Evolutionary conservation across 1,140 invertebrate species (phyloP).

Genomic region (Drosophila pseudoananassae): DNA sequence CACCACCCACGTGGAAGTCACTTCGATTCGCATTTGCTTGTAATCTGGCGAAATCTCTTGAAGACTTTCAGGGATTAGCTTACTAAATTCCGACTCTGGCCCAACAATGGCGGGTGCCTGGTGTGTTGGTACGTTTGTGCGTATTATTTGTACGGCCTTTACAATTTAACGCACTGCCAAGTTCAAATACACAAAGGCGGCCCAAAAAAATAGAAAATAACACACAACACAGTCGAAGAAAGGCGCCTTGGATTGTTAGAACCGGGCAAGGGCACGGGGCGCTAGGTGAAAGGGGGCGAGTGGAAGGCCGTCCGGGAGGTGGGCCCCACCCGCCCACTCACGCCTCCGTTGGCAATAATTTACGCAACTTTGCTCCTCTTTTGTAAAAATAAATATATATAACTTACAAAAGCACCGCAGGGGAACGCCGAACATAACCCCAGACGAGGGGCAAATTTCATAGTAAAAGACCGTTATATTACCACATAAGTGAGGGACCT

Average conservation of each 20-base stretch:
- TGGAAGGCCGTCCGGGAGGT: neutral
- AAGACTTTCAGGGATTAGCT: slow-evolving; percentile 75
- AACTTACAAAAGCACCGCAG: slow-evolving; percentile 71
- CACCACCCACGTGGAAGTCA: slow-evolving; percentile 40
- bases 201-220: slow-evolving; percentile 26
- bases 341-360: slow-evolving; percentile 80
- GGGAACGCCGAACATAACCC: slow-evolving; percentile 39
- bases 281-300: neutral
- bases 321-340: slow-evolving; percentile 52
- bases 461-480: slow-evolving; percentile 80
- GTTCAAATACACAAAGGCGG: slow-evolving; percentile 78
- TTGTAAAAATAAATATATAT: slow-evolving; percentile 72
- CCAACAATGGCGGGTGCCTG: slow-evolving; percentile 18
- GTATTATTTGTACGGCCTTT: slow-evolving; percentile 66
- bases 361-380: slow-evolving; percentile 81
- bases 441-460: slow-evolving; percentile 61
- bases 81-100: slow-evolving; percentile 49
- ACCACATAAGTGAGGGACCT: slow-evolving; percentile 21
- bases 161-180: slow-evolving; percentile 81
- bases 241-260: slow-evolving; percentile 20
- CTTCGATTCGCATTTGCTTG: slow-evolving; percentile 62
- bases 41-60: slow-evolving; percentile 71
- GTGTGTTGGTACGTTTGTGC: slow-evolving; percentile 26
- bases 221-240: slow-evolving; percentile 24
- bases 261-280: slow-evolving; percentile 1